Conservation (phyloP, 2,113 vertebrate species). For the Notarius quadriscutis region DNA sequence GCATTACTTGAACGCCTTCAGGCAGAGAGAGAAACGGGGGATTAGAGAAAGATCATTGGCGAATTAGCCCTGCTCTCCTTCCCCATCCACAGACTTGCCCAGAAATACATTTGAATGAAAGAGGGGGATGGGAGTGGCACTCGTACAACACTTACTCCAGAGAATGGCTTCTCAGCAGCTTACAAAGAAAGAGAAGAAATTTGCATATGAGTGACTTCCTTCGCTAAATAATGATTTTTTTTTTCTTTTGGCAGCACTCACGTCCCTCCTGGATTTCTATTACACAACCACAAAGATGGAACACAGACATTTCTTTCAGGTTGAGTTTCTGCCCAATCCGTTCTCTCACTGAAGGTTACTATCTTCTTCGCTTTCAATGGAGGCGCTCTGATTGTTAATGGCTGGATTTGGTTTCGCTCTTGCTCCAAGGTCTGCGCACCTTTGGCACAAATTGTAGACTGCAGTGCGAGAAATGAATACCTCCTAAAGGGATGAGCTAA, state of each 20-base stretch:
- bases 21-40: conserved; percentile 64
- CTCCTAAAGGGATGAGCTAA: conserved; percentile 55
- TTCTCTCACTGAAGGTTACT: conserved; percentile 41
- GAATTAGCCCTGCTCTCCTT: conserved; percentile 68
- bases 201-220: conserved; percentile 24
- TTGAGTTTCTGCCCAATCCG: conserved; percentile 1
- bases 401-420: conserved; percentile 41
- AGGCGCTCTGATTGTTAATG: conserved; percentile 38
- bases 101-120: conserved; percentile 65
- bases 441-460: conserved; percentile 40
- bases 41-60: conserved; percentile 77
- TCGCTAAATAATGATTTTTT: not conserved
- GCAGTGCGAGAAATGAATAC: conserved; percentile 48
- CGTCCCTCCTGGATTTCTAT: conserved; percentile 2
- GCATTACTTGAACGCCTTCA: conserved; percentile 70
- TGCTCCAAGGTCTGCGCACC: conserved; percentile 25
- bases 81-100: conserved; percentile 47
- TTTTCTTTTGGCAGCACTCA: not conserved
- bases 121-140: conserved; percentile 55
- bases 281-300: not conserved
- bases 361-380: conserved; percentile 38
- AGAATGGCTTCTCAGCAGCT: conserved; percentile 58
- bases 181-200: conserved; percentile 1
- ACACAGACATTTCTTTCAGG: no score
- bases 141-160: conserved; percentile 50